Base-by-base conservation (phyloP, 2,888 invertebrate genomes). In the Auanema sp. region DNA sequence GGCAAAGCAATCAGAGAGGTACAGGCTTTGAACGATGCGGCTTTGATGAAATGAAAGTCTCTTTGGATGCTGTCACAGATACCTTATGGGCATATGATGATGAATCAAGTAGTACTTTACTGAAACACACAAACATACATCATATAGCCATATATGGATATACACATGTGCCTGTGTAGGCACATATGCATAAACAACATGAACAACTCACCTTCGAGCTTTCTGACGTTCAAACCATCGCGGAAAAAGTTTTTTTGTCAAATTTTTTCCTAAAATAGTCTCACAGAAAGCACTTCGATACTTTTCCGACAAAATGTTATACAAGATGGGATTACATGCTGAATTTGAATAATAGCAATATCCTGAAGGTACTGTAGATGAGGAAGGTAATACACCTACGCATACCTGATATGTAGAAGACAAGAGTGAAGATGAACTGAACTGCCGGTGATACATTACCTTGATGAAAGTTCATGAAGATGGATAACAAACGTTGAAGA, bases 401-500 rank as follows among this genome's bases (percentile, higher is more conserved):
- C 8, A 49, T 44, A 76, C 76, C 77, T 42, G 74, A 76, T n/a
- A 76, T 69, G 51, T 76, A 77, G 52, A 71, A 78, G 24, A 75
- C 66, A 11, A 70, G 57, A 52, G 68, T 69, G 14, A 65, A 73
- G 2, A 77, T 41, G 14, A 60, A 67, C 47, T 74, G 72, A 40
- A 71, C 53, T 4, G 70, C 59, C 8, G 72, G 64, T 14, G 74
- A 72, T 14, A 53, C 56, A 18, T 66, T 42, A 8, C 60, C 60
- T 14, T 60, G 62, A 8, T 66, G 63, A n/a, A 69, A 71, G 58
- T 76, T 81, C 2, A 85, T 76, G 69, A 84, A 85, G 43, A 86
- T 73, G 84, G 90, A 91, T 84, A 92, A 89, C 59, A 95, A 87
- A 6, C 95, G 87, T 85, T 95, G 95, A 68, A 91, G 89, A 86